Conservation (phyloP, 1,140 invertebrate genomes). For the Euglossa dilemma region DNA sequence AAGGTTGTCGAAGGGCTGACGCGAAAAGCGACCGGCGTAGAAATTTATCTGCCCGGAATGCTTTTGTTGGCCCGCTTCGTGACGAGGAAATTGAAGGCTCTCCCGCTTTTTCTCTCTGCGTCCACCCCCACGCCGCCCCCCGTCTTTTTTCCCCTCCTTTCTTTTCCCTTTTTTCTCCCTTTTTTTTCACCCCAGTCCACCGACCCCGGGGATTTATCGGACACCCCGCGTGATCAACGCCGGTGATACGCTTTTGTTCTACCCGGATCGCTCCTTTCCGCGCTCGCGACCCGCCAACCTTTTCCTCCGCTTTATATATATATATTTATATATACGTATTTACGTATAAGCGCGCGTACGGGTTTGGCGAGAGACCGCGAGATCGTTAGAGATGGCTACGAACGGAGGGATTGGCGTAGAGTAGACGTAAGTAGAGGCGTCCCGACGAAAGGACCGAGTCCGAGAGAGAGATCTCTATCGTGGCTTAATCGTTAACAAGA, state of each 20-base stretch:
- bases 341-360: no score
- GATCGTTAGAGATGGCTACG: neutral
- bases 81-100: constrained; percentile 38
- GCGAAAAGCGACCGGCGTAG: constrained; percentile 55
- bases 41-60: constrained; percentile 52
- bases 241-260: constrained; percentile 32
- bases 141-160: neutral
- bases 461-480: neutral
- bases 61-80: constrained; percentile 45
- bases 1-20: constrained; percentile 63
- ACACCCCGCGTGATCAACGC: neutral
- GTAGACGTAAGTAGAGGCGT: no score
- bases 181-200: neutral
- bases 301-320: neutral
- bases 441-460: neutral
- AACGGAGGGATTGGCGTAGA: neutral
- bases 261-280: neutral
- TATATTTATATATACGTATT: neutral
- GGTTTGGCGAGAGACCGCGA: neutral
- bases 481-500: constrained; percentile 13
- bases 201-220: constrained; percentile 13
- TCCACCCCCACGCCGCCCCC: no score
- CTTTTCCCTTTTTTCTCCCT: neutral
- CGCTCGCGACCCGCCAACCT: neutral
- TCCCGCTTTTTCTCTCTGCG: neutral